These are phyloP conservation scores for Hippocampus zosterae DNA, from an alignment of 2,113 vertebrate genomes.

Conservation along the genomic window DNA sequence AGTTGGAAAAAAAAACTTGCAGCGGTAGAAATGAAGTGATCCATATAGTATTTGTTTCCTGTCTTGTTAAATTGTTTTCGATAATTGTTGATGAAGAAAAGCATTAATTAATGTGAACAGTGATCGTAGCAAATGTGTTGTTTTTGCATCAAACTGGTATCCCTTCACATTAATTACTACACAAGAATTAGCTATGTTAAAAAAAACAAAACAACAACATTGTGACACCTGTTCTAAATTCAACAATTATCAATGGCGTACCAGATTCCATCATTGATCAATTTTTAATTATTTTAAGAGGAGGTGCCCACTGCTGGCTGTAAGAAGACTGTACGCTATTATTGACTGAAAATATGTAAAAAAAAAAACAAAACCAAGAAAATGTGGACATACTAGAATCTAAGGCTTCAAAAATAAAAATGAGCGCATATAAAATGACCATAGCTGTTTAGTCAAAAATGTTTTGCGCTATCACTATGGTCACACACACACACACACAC, in stretches of 20 bases:
- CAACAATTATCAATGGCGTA: no score
- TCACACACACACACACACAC: no score
- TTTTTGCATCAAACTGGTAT: no score
- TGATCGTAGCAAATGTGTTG: no score
- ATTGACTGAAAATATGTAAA: no score
- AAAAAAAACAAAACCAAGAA: no score
- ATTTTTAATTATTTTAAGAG: not conserved
- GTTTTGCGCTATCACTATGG: not conserved
- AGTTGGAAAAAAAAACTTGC: not conserved
- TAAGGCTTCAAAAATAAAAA: not conserved
- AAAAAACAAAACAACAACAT: not conserved
- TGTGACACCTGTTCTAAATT: not conserved
- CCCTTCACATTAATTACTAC: no score
- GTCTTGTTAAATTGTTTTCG: not conserved
- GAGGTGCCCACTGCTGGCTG: not conserved
- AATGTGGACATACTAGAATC: not conserved
- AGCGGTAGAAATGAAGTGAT: not conserved
- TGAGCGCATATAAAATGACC: not conserved
- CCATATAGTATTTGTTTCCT: not conserved
- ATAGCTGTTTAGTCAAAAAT: not conserved
- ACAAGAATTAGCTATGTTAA: not conserved
- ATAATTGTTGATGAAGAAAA: not conserved
- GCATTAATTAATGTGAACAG: constrained; percentile 16
- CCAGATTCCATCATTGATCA: no score
- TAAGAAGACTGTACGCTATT: not conserved